Evolutionary conservation across 2,888 invertebrate genomes (phyloP).

Genomic region (Allolobophora icterica): DNA sequence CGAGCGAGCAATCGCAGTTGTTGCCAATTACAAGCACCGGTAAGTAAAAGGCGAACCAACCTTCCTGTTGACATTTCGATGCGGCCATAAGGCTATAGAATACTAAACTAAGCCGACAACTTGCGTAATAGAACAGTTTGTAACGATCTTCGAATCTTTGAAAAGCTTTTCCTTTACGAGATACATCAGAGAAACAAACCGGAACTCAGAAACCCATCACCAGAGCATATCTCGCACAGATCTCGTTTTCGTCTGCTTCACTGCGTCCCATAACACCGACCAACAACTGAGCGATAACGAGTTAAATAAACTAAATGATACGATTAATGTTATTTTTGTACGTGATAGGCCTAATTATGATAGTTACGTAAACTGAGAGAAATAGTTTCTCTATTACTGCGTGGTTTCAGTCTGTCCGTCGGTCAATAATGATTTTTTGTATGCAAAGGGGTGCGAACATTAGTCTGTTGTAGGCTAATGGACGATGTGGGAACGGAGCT

Average conservation of each 20-base stretch:
- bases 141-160: slow-evolving; percentile 2
- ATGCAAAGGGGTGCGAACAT: too few relatives aligned
- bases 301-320: too few relatives aligned
- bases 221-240: background rate
- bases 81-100: slow-evolving; percentile 24
- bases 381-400: too few relatives aligned
- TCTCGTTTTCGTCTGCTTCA: background rate
- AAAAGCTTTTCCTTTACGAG: background rate
- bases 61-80: slow-evolving; percentile 27
- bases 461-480: too few relatives aligned
- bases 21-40: background rate
- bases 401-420: too few relatives aligned
- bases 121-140: background rate
- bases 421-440: too few relatives aligned
- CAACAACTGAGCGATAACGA: background rate
- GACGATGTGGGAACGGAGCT: too few relatives aligned
- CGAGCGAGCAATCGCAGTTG: background rate
- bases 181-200: slow-evolving; percentile 13
- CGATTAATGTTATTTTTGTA: too few relatives aligned
- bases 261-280: background rate
- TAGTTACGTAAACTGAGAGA: too few relatives aligned
- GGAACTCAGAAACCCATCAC: background rate
- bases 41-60: background rate
- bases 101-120: background rate
- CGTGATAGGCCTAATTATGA: too few relatives aligned